Evolutionary conservation across 2,797 vertebrate species (phyloP).

Genomic region (Agapornis canus): DNA sequence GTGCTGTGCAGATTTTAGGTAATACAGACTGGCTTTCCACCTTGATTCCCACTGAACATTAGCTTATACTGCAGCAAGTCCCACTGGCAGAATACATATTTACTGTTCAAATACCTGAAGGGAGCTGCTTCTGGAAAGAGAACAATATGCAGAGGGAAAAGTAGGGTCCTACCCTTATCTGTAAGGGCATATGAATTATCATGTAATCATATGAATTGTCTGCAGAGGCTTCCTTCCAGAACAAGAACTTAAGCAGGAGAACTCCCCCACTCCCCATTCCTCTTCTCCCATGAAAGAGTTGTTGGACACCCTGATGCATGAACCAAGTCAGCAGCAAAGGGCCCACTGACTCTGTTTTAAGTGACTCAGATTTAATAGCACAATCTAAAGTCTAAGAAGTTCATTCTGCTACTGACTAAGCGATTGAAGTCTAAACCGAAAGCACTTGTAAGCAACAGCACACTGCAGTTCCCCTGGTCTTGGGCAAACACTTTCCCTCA

Average conservation of each 20-base stretch:
- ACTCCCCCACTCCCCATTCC: not conserved
- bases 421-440: not conserved
- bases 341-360: not conserved
- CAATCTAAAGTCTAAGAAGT: not conserved
- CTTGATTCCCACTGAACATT: not conserved
- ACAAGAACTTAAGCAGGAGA: not conserved
- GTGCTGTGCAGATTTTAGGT: not conserved
- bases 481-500: constrained; percentile 4
- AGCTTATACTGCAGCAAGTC: not conserved
- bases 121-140: not conserved
- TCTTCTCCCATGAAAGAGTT: not conserved
- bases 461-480: not conserved
- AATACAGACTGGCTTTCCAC: not conserved
- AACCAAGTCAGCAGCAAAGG: not conserved
- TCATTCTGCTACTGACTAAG: not conserved
- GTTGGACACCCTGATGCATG: not conserved
- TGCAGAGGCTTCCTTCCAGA: not conserved
- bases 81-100: not conserved
- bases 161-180: not conserved
- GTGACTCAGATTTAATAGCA: not conserved
- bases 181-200: not conserved
- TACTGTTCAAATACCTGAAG: not conserved
- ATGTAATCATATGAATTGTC: not conserved
- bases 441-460: not conserved
- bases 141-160: rapidly evolving